Percentiles rank a stretch among this genome's conserved stretches.
phyloP scores from a whole-genome alignment of 1,140 invertebrate genomes.

The Lordiphosa stackelbergi region DNA sequence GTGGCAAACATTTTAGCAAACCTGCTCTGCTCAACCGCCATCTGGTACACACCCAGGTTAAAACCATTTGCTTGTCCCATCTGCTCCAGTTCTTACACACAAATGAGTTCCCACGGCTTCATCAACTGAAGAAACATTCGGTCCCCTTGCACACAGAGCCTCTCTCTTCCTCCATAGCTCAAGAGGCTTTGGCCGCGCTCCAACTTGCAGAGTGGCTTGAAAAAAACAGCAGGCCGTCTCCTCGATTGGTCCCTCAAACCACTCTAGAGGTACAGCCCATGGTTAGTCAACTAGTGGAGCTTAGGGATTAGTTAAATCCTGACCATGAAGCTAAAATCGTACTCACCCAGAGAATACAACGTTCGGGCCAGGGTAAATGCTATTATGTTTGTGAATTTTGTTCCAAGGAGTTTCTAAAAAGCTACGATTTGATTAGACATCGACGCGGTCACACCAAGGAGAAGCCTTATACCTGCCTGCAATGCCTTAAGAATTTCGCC shows the following conservation, averaged over 20 bases:
- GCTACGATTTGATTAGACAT: slow-evolving; percentile 37
- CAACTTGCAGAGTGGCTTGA: slow-evolving; percentile 23
- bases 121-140: slow-evolving; percentile 8
- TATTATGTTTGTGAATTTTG: slow-evolving; percentile 50
- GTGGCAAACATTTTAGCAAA: slow-evolving; percentile 26
- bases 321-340: not conserved
- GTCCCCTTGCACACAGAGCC: not conserved
- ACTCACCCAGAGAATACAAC: slow-evolving; percentile 10
- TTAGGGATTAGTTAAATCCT: slow-evolving; percentile 14
- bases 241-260: not conserved
- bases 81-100: slow-evolving; percentile 19
- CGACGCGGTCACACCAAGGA: slow-evolving; percentile 35
- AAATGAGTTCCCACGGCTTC: slow-evolving; percentile 27
- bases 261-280: slow-evolving; percentile 15
- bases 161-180: slow-evolving; percentile 9
- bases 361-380: not conserved
- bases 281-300: slow-evolving; percentile 9
- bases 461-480: slow-evolving; percentile 19
- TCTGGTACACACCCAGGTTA: slow-evolving; percentile 20
- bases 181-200: slow-evolving; percentile 22
- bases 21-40: slow-evolving; percentile 18
- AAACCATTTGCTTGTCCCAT: slow-evolving; percentile 18
- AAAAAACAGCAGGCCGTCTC: not conserved
- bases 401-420: slow-evolving; percentile 37
- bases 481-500: slow-evolving; percentile 14